A percentile compares a stretch with the other conserved stretches of the same genome.
Evolutionary conservation across 2,113 vertebrate species (phyloP).

Genomic region (Macroglossus sobrinus): DNA sequence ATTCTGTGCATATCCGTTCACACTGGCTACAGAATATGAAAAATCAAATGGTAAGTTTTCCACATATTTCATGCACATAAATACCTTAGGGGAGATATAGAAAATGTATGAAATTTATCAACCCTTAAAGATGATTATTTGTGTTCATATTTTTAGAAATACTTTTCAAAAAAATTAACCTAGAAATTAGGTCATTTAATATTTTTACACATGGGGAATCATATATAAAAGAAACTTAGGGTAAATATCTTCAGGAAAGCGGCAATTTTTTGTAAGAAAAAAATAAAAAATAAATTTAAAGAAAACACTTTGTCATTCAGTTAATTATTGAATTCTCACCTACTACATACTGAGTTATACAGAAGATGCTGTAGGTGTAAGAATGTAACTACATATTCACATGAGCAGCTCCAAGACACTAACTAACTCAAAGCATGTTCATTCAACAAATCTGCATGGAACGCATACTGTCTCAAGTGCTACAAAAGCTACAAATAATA

Average conservation of each 20-base stretch:
- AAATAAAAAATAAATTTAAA: not conserved
- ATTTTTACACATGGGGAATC: not conserved
- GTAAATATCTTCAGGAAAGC: not conserved
- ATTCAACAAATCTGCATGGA: not conserved
- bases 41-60: not conserved
- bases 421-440: not conserved
- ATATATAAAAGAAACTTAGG: not conserved
- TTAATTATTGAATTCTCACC: not conserved
- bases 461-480: too few relatives aligned
- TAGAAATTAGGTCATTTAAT: not conserved
- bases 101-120: not conserved
- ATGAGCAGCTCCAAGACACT: not conserved
- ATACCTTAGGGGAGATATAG: not conserved
- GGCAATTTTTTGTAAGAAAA: not conserved
- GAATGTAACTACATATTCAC: not conserved
- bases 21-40: not conserved
- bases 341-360: not conserved
- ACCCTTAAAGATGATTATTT: not conserved
- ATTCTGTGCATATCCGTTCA: slow-evolving; percentile 9
- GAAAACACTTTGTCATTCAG: not conserved
- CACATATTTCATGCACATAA: not conserved
- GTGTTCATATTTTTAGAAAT: not conserved
- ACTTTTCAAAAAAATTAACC: not conserved
- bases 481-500: not conserved
- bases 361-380: not conserved